Base-by-base conservation (phyloP, 1,140 invertebrate species). In the Cardiocondyla obscurior region DNA sequence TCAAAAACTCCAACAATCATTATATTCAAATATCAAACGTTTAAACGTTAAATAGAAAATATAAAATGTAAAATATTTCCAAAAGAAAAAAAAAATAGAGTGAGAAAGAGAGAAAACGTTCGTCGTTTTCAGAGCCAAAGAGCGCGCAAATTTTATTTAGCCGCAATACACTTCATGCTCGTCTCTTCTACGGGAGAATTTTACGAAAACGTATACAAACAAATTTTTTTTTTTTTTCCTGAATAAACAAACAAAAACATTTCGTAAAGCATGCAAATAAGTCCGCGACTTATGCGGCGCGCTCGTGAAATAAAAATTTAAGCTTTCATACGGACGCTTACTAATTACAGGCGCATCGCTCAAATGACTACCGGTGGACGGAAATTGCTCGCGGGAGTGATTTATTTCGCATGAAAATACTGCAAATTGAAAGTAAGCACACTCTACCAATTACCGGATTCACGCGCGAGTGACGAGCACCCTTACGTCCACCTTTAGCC, bases 321-420 rank as follows among this genome's bases (percentile, higher is more conserved):
- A 88, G 87, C 87, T 85, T 73, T 88, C 83, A 70, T 88, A 88
- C 83, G 81, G 85, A 88, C 74, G 87, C 87, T 88, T 85, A 88
- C 87, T 88, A 88, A 55, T 82, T 88, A 88, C 84, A 88, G 74
- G 86, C 86, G 79, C 36, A 79, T 81, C 73, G 73, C 72, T 39
- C 33, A 36, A 64, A 46, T 46, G 84, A 42, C 49, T 44, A 73
- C 39, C 39, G 51, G 65, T 44, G 55, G 30, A 72, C 8, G 60
- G 30, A 64, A 82, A 82, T n/a, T n/a, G n/a, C 73, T 76, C n/a
- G 16, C 8, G 0, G 19, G 33, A 53, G 1, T 57, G 30, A 72
- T 25, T 57, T 2, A n/a, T 30, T 69, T 49, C 7, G 8, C 19
- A 51, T 30, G 4, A 76, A 33, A 19, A 28, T 14, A 39, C 39